Percentiles rank a stretch among this genome's conserved stretches.
Evolutionary conservation across 2,797 vertebrate species (phyloP).

Genomic region (Toxotes lorentzi): DNA sequence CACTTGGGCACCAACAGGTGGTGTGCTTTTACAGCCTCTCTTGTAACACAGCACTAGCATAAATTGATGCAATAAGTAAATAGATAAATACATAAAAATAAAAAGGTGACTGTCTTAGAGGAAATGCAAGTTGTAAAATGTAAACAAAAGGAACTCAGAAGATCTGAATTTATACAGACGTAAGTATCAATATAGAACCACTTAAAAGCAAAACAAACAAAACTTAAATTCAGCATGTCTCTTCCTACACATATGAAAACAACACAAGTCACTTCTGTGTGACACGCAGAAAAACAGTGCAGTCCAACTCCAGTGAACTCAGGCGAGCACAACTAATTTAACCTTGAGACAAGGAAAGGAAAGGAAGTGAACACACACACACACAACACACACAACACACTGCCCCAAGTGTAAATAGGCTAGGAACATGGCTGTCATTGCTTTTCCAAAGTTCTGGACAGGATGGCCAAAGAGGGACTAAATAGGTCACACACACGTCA

Average conservation of each 20-base stretch:
- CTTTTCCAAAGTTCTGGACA: conserved; percentile 61
- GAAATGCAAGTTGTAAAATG: conserved; percentile 39
- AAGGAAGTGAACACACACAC: conserved; percentile 52
- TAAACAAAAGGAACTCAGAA: conserved; percentile 22
- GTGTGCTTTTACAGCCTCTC: conserved; percentile 84
- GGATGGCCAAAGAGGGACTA: conserved; percentile 36
- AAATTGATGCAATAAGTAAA: conserved; percentile 43
- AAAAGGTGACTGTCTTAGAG: conserved; percentile 27
- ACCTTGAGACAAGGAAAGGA: conserved; percentile 66
- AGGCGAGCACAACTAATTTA: conserved; percentile 62
- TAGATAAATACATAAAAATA: neutral
- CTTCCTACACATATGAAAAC: conserved; percentile 21
- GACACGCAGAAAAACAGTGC: neutral
- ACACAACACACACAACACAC: conserved; percentile 47
- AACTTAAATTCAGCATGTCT: neutral
- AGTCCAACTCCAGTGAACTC: conserved; percentile 45
- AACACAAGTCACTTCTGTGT: conserved; percentile 13
- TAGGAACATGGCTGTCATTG: conserved; percentile 45
- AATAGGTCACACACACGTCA: conserved; percentile 3
- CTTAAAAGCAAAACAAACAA: conserved; percentile 15
- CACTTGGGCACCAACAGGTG: conserved; percentile 86
- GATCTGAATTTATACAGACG: neutral
- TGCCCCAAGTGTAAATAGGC: conserved; percentile 47
- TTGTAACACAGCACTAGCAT: conserved; percentile 62
- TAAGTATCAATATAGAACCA: conserved; percentile 8